Evolutionary conservation across 2,113 vertebrate genomes (phyloP).

Genomic region (Cathartes aura): DNA sequence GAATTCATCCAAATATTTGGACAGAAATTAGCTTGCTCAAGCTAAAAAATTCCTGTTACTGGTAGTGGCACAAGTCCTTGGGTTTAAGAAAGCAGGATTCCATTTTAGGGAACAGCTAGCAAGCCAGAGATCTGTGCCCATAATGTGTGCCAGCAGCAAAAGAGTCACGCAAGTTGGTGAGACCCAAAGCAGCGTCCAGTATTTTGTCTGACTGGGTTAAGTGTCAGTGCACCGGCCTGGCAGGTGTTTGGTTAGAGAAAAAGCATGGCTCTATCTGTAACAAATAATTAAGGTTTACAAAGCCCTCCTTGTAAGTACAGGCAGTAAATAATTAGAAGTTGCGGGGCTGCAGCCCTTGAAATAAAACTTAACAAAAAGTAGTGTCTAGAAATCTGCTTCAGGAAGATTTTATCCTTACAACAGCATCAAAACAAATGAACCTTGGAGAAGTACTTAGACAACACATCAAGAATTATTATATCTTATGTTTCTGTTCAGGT

Average conservation of each 20-base stretch:
- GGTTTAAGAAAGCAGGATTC: not conserved
- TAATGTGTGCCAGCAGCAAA: not conserved
- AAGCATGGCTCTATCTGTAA: not conserved
- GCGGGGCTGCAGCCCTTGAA: not conserved
- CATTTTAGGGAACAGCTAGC: not conserved
- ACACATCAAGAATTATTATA: fast-evolving
- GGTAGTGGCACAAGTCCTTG: not conserved
- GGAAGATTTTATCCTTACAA: not conserved
- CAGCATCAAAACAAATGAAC: not conserved
- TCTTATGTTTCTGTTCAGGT: not conserved
- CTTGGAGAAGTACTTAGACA: not conserved
- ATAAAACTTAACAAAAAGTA: not conserved
- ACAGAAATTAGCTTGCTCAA: not conserved
- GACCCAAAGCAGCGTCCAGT: not conserved
- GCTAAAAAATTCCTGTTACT: not conserved
- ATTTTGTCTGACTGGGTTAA: not conserved
- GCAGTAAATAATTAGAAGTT: not conserved
- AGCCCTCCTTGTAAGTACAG: not conserved
- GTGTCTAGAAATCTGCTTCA: not conserved
- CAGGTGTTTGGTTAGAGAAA: fast-evolving
- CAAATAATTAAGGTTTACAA: not conserved
- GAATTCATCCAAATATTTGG: not conserved
- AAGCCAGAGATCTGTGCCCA: not conserved
- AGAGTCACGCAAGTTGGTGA: not conserved
- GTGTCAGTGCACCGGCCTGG: not conserved